A percentile compares a stretch with the other conserved stretches of the same genome.
phyloP scores from a whole-genome alignment of 1,140 invertebrate species.

The Drosophila biarmipes region DNA sequence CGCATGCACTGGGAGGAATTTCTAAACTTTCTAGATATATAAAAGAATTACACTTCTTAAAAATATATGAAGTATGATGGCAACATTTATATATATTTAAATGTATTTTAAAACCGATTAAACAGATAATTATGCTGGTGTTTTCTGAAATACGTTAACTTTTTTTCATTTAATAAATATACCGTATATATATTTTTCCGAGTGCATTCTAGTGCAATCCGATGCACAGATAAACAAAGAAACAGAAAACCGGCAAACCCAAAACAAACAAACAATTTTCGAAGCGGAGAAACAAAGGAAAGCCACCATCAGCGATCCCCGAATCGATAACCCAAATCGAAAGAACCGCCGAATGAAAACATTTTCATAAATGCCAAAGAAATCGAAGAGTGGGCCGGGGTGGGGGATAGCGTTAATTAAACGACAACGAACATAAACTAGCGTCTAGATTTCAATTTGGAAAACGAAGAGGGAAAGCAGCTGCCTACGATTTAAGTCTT shows the following conservation, averaged over 20 bases:
- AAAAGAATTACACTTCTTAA: no score
- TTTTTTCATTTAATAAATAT: no score
- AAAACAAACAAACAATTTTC: slow-evolving; percentile 29
- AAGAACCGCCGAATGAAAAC: slow-evolving; percentile 63
- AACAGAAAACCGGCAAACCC: slow-evolving; percentile 13
- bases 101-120: background rate
- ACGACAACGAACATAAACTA: slow-evolving; percentile 72
- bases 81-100: no score
- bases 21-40: no score
- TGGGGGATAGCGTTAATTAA: slow-evolving; percentile 64
- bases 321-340: slow-evolving; percentile 37
- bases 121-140: background rate
- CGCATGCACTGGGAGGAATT: slow-evolving; percentile 11
- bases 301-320: slow-evolving; percentile 44
- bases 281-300: slow-evolving; percentile 13
- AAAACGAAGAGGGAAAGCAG: slow-evolving; percentile 17
- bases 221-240: slow-evolving; percentile 26
- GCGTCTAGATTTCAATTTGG: slow-evolving; percentile 76
- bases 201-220: slow-evolving; percentile 20
- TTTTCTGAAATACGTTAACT: no score
- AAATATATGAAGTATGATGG: no score
- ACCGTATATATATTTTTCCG: background rate
- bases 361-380: slow-evolving; percentile 76
- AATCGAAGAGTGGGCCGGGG: slow-evolving; percentile 16
- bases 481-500: background rate